A percentile compares a stretch with the other conserved stretches of the same genome.
phyloP scores from a whole-genome alignment of 2,113 vertebrate genomes.

The Epinephelus moara region DNA sequence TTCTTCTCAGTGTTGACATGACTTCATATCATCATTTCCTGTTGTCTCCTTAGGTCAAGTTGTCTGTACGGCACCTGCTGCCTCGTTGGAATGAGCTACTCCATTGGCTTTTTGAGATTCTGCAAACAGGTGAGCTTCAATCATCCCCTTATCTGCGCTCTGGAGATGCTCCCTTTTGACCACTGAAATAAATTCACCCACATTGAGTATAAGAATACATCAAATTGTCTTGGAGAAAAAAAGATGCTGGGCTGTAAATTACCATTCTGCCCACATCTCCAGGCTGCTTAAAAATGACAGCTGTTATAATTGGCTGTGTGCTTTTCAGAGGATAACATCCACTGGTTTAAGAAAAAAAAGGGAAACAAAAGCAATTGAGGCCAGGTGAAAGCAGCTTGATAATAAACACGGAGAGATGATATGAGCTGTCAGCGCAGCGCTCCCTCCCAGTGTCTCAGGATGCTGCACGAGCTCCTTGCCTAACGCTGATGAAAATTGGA shows the following conservation, averaged over 20 bases:
- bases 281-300: slow-evolving; percentile 67
- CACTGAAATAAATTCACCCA: slow-evolving; percentile 14
- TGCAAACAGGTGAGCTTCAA: slow-evolving; percentile 93
- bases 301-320: slow-evolving; percentile 63
- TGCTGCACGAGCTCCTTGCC: slow-evolving; percentile 52
- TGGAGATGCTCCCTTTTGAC: background rate
- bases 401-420: slow-evolving; percentile 76
- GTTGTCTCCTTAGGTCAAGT: slow-evolving; percentile 87
- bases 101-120: slow-evolving; percentile 96
- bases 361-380: slow-evolving; percentile 63
- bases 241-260: slow-evolving; percentile 4
- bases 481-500: slow-evolving; percentile 76
- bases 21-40: background rate
- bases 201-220: slow-evolving; percentile 19
- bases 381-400: slow-evolving; percentile 69
- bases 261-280: slow-evolving; percentile 41
- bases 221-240: background rate
- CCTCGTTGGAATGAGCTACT: slow-evolving; percentile 91
- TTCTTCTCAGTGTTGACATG: background rate
- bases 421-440: slow-evolving; percentile 67
- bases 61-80: slow-evolving; percentile 95
- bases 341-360: slow-evolving; percentile 39
- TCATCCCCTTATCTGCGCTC: slow-evolving; percentile 19
- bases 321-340: slow-evolving; percentile 63
- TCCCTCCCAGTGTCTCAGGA: slow-evolving; percentile 58